Percentiles rank a stretch among this genome's conserved stretches.
Evolutionary conservation across 1,140 invertebrate species (phyloP).

Genomic region (Homarus americanus): DNA sequence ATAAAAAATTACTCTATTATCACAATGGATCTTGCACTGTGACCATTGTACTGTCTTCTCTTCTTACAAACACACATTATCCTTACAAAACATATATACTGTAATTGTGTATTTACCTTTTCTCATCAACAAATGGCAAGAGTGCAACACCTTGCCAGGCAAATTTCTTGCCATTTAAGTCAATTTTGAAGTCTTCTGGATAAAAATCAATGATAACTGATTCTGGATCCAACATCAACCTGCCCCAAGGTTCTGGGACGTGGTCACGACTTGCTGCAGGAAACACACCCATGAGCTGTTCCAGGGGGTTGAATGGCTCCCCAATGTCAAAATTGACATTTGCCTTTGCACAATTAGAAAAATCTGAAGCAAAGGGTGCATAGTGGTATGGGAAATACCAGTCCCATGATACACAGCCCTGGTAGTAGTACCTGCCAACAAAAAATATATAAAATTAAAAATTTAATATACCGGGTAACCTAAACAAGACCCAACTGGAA

Average conservation of each 20-base stretch:
- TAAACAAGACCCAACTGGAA: too few relatives aligned
- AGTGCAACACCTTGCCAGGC: constrained; percentile 99
- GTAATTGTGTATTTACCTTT: constrained; percentile 76
- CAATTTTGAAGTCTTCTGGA: constrained; percentile 98
- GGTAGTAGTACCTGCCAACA: constrained; percentile 75
- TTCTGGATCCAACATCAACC: constrained; percentile 94
- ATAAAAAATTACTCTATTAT: too few relatives aligned
- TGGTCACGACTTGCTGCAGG: constrained; percentile 97
- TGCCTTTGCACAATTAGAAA: constrained; percentile 92
- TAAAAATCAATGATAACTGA: constrained; percentile 99
- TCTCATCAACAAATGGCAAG: constrained; percentile 98
- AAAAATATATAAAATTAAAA: too few relatives aligned
- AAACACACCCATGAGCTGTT: constrained; percentile 99
- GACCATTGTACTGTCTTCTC: too few relatives aligned
- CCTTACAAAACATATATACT: background rate
- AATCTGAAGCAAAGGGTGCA: constrained; percentile 99
- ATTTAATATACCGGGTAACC: too few relatives aligned
- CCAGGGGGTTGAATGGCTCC: constrained; percentile 96
- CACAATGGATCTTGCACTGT: too few relatives aligned
- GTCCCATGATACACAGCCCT: constrained; percentile 99
- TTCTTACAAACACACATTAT: background rate
- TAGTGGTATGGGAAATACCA: constrained; percentile 99
- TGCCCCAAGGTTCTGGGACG: constrained; percentile 95
- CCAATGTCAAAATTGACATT: constrained; percentile 77
- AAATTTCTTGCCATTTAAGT: constrained; percentile 99